phyloP scores from a whole-genome alignment of 2,113 vertebrate genomes.

The Tylochromis polylepis region DNA sequence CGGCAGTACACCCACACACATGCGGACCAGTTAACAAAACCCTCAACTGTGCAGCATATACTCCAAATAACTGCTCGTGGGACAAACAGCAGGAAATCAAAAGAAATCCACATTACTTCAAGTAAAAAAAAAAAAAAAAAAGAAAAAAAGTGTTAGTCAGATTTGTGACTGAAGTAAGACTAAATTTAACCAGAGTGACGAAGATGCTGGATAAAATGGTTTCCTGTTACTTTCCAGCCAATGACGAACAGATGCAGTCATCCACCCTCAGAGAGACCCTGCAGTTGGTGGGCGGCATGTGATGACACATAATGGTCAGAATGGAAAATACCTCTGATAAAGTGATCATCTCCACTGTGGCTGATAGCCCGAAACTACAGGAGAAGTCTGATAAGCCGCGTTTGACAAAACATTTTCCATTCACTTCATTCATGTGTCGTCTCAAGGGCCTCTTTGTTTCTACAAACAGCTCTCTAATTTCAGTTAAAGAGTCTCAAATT shows the following conservation, averaged over 20 bases:
- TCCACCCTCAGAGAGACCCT: conserved; percentile 30
- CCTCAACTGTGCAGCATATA: background rate
- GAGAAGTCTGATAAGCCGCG: conserved; percentile 42
- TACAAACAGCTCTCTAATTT: conserved; percentile 10
- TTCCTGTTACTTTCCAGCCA: conserved; percentile 24
- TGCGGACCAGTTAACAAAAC: background rate
- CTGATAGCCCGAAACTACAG: conserved; percentile 26
- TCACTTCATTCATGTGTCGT: conserved; percentile 5
- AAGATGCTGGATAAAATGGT: conserved; percentile 9
- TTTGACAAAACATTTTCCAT: conserved; percentile 46
- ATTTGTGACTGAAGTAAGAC: background rate
- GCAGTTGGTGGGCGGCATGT: conserved; percentile 61
- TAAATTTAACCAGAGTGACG: conserved; percentile 32
- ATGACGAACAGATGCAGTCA: conserved; percentile 38
- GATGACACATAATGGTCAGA: conserved; percentile 62
- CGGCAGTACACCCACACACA: background rate
- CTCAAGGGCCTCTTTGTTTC: conserved; percentile 40
- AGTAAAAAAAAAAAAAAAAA: background rate
- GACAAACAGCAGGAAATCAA: background rate
- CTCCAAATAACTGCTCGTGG: background rate
- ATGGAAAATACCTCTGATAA: conserved; percentile 73
- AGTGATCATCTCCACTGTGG: conserved; percentile 59
- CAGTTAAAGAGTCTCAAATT: background rate
- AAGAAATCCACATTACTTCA: background rate
- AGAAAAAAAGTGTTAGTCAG: background rate